A percentile compares a stretch with the other conserved stretches of the same genome.
Conservation (phyloP, 1,140 invertebrate genomes). For the Ceratina australensis region DNA sequence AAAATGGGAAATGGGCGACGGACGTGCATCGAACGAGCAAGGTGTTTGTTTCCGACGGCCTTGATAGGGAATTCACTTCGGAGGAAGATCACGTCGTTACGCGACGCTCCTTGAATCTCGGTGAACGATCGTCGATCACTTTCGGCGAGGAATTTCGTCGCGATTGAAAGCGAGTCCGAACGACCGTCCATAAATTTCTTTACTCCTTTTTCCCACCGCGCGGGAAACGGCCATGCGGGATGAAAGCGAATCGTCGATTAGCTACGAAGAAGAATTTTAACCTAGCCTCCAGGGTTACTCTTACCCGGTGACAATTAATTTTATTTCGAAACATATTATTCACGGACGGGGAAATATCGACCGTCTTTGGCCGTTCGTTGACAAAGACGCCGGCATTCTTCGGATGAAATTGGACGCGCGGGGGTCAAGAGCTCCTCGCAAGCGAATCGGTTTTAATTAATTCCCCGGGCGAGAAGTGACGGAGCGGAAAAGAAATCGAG, state of each 20-base stretch:
- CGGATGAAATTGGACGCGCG: constrained; percentile 16
- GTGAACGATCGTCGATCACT: neutral
- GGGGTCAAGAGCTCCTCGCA: constrained; percentile 5
- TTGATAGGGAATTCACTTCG: neutral
- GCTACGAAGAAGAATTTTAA: too few relatives aligned
- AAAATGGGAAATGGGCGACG: neutral
- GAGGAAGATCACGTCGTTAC: neutral
- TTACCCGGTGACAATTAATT: too few relatives aligned
- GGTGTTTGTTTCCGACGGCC: neutral
- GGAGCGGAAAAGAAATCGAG: constrained; percentile 3
- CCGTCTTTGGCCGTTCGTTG: too few relatives aligned
- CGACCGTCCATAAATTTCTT: too few relatives aligned
- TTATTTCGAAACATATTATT: too few relatives aligned
- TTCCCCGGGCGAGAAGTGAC: neutral
- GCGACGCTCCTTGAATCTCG: neutral
- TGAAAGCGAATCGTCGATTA: too few relatives aligned
- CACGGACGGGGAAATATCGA: too few relatives aligned
- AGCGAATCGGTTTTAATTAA: constrained; percentile 41
- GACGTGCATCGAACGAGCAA: neutral
- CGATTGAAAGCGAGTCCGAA: neutral
- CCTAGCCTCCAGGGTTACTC: too few relatives aligned
- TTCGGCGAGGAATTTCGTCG: neutral
- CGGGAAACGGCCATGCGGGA: neutral
- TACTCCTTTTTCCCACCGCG: too few relatives aligned
- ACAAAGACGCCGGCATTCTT: neutral